Base-by-base conservation (phyloP, 2,113 vertebrate species). In the Brienomyrus brachyistius region DNA sequence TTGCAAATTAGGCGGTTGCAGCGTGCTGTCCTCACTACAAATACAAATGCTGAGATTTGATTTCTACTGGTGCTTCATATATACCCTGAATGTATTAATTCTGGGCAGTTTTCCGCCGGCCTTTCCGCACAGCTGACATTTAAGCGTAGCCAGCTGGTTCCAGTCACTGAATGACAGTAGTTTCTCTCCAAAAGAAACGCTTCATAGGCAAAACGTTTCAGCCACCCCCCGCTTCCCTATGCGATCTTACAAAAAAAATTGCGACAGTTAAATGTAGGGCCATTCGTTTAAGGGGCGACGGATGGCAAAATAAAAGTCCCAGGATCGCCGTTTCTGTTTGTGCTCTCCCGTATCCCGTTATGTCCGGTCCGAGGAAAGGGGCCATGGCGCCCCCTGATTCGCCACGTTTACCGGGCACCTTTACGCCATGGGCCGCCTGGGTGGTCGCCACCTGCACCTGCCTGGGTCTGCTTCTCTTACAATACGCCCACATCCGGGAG, bases 401-500 rank as follows among this genome's bases (percentile, higher is more conserved):
- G 2, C 31, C 13, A 8, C 9, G 82, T 23, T 13, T 40, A 4
- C 19, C 86, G 59, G 89, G 52, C 66, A 19, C 66, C 5, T 52
- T 70, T 74, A 87, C 90, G 3, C 17, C 88, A 59, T 89, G 40
- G 45, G 43, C 84, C 45, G 84, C 85, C 15, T 89, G 88, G 23
- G 13, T 89, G n/a, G 40, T 70, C 86, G 45, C 87, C 15, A 74
- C 52, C 50, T 92, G 90, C 82, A 88, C 89, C 51, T 92, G 90
- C 54, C 89, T 91, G 11, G 47, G 35, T 56, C 21, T 92, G 70
- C 77, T 92, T 43, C 62, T 85, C 27, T 15, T 92, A 1, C 91
- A 93, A 52, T 91, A 70, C 62, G 86, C 50, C 6, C 91, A 91
- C 59, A 66, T 91, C 19, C 80, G 85, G 84, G 86, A 88, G 21